These are phyloP conservation scores for Ptyas mucosa DNA, from an alignment of 2,113 vertebrate species.

Conservation along the genomic window DNA sequence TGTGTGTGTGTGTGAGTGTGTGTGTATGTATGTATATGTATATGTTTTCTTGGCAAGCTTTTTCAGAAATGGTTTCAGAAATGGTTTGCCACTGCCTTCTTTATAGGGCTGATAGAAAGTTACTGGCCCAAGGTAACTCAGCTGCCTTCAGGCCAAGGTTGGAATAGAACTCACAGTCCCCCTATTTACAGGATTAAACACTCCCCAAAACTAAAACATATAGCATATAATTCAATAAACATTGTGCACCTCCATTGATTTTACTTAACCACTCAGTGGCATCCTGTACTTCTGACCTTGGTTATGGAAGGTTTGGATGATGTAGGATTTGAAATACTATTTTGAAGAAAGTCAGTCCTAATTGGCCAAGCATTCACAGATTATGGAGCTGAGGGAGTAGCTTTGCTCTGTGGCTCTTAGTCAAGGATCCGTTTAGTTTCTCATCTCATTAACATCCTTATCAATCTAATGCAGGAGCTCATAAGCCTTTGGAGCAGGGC, in stretches of 20 bases:
- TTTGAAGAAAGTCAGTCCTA: neutral
- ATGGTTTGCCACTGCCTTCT: too few species aligned
- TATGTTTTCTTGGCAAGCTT: too few species aligned
- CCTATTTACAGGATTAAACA: neutral
- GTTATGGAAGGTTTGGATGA: neutral
- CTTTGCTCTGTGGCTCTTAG: neutral
- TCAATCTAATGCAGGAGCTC: neutral
- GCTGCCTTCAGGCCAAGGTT: neutral
- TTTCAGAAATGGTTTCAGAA: too few species aligned
- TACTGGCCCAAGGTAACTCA: too few species aligned
- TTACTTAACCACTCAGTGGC: too few species aligned
- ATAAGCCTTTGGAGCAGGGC: neutral
- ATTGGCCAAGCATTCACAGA: neutral
- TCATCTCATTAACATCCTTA: neutral
- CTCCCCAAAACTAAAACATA: neutral
- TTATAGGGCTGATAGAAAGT: too few species aligned
- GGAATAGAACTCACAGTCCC: neutral
- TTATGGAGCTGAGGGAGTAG: neutral
- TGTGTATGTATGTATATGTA: too few species aligned
- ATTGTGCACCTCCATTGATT: neutral
- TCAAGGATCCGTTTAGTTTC: neutral
- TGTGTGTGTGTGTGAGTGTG: too few species aligned
- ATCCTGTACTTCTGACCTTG: neutral
- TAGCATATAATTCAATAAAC: neutral
- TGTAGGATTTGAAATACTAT: neutral